Percentiles rank a stretch among this genome's conserved stretches.
Conservation (phyloP, 2,797 vertebrate species). For the Pogoniulus pusillus region DNA sequence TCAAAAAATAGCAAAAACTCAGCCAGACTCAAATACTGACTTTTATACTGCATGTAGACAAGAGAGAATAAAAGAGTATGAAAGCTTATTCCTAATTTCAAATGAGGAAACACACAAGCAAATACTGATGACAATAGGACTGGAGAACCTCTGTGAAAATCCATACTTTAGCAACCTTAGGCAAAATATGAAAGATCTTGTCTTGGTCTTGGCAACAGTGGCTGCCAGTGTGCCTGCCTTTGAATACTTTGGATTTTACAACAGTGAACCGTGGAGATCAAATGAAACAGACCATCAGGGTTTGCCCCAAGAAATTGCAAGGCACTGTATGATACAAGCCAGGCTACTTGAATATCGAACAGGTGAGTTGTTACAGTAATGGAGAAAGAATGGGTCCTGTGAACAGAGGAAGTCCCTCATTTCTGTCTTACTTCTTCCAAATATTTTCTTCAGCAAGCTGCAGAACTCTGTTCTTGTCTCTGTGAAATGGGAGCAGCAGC, state of each 20-base stretch:
- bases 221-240: constrained; percentile 84
- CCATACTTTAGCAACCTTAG: constrained; percentile 90
- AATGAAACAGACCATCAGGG: constrained; percentile 61
- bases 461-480: not conserved
- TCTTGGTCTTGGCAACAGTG: constrained; percentile 85
- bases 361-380: constrained; percentile 75
- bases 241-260: constrained; percentile 86
- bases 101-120: constrained; percentile 81
- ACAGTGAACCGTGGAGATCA: constrained; percentile 47
- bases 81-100: constrained; percentile 82
- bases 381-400: not conserved
- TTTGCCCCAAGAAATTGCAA: constrained; percentile 85
- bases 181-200: constrained; percentile 90
- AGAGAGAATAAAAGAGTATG: constrained; percentile 81
- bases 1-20: constrained; percentile 77
- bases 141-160: constrained; percentile 91
- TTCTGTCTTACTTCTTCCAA: not conserved
- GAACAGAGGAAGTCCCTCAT: not conserved
- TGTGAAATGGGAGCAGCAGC: not conserved
- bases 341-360: constrained; percentile 88
- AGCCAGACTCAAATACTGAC: constrained; percentile 71
- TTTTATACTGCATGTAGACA: constrained; percentile 81
- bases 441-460: not conserved
- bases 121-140: constrained; percentile 84
- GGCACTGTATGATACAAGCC: constrained; percentile 92